A percentile compares a stretch with the other conserved stretches of the same genome.
Evolutionary conservation across 1,140 invertebrate species (phyloP).

Genomic region (Aphidius gifuensis): DNA sequence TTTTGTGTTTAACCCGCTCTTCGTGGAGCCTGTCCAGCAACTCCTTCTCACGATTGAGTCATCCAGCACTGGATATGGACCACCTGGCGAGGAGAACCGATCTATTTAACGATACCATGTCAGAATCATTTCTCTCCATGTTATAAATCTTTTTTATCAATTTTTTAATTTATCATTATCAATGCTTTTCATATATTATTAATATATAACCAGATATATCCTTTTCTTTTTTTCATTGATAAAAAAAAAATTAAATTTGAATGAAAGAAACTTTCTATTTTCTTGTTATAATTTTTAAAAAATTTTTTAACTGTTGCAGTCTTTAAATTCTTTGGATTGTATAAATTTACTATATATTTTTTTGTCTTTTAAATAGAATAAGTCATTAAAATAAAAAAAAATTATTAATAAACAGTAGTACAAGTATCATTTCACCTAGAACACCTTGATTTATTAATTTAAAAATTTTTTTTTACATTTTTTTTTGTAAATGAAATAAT

Average conservation of each 20-base stretch:
- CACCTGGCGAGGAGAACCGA: constrained; percentile 47
- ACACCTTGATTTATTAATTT: constrained; percentile 34
- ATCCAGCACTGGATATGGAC: constrained; percentile 45
- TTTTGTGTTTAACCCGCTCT: neutral
- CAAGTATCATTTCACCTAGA: neutral
- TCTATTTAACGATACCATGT: constrained; percentile 43
- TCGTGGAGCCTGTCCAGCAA: constrained; percentile 36
- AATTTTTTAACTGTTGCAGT: no score
- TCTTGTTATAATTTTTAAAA: no score
- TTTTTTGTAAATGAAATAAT: constrained; percentile 24
- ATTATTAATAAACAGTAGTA: neutral
- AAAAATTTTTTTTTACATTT: no score
- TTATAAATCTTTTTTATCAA: constrained; percentile 25
- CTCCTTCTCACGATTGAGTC: constrained; percentile 52
- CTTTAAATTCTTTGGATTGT: no score
- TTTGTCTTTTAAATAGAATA: no score
- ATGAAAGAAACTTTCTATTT: no score
- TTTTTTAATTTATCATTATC: neutral
- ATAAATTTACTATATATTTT: no score
- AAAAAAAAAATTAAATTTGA: no score
- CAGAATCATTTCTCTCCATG: constrained; percentile 11
- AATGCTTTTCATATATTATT: neutral
- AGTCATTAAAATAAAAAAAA: no score
- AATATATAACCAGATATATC: neutral
- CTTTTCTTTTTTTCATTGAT: neutral